Conservation (phyloP, 2,888 invertebrate species). For the Macaria notata region DNA sequence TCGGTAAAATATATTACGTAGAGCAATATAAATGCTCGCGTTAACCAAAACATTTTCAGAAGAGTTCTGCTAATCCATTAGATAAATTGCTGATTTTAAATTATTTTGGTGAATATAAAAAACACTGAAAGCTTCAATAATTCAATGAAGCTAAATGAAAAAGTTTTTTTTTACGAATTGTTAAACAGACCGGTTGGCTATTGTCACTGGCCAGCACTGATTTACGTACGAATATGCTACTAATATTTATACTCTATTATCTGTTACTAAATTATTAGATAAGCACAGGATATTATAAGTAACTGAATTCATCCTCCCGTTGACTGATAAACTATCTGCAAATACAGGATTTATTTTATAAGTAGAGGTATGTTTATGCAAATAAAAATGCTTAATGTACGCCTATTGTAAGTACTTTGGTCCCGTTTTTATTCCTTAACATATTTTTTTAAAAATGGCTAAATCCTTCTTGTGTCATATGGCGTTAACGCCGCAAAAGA, state of each 20-base stretch:
- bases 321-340: slow-evolving; percentile 43
- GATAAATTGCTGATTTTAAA: slow-evolving; percentile 12
- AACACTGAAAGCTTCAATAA: background rate
- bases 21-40: slow-evolving; percentile 51
- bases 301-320: slow-evolving; percentile 51
- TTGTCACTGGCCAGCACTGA: slow-evolving; percentile 59
- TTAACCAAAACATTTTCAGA: slow-evolving; percentile 43
- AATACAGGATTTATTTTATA: slow-evolving; percentile 40
- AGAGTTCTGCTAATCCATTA: slow-evolving; percentile 53
- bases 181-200: slow-evolving; percentile 42
- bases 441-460: no score
- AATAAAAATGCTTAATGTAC: no score
- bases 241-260: slow-evolving; percentile 38
- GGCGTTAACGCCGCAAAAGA: no score
- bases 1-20: slow-evolving; percentile 50
- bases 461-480: no score
- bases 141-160: background rate
- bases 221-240: slow-evolving; percentile 39
- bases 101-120: background rate
- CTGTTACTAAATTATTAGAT: slow-evolving; percentile 36
- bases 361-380: background rate
- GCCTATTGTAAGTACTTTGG: no score
- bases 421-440: no score
- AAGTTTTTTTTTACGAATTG: slow-evolving; percentile 1
- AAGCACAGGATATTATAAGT: slow-evolving; percentile 55